Base-by-base conservation (phyloP, 2,888 invertebrate genomes). In the Miltochrista miniata region DNA sequence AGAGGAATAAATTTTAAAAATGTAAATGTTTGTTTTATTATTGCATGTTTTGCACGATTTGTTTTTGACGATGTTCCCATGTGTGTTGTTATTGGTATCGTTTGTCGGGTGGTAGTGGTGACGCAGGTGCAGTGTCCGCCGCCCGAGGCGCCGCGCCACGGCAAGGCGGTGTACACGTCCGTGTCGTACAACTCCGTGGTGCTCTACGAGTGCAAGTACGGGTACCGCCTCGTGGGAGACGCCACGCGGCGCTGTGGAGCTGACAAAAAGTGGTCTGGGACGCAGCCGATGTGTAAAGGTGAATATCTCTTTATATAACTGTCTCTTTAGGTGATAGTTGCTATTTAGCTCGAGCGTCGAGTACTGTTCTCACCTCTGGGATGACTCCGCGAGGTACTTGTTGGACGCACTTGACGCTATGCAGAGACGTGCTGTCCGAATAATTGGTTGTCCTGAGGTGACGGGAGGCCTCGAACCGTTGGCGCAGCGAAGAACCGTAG, bases 131-230 rank as follows among this genome's bases (percentile, higher is more conserved):
- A 98, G 90, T 99, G 99, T 83, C 95, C 96, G 34, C 94, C 96
- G 38, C 98, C 99, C 0, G 96, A 97, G 68, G 96, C 97, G 75
- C 99, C 99, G 0, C 93, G 95, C 43, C 96, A 98, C 83, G 99
- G 99, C 40, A 96, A 96, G 74, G 98, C 98, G 49, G 95, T 98
- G 62, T 98, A 96, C 86, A 96, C 97, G 0, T 97, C 97, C 1
- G n/a, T n/a, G n/a, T n/a, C 18, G 3, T 99, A 98, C 93, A 98
- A 99, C 83, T 97, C 98, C 0, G 96, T 98, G 54, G 98, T 99
- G 15, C 96, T 96, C 44, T 99, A 99, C 88, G 97, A 98, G 78
- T 99, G 99, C 92, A 96, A 97, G 76, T 97, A 98, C 75, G 98
- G 98, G 9, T 99, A 96, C 89, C 95, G 96, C 54, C 93, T 99